These are phyloP conservation scores for Gallinago nigripennis DNA, from an alignment of 2,797 vertebrate species.

Conservation along the genomic window DNA sequence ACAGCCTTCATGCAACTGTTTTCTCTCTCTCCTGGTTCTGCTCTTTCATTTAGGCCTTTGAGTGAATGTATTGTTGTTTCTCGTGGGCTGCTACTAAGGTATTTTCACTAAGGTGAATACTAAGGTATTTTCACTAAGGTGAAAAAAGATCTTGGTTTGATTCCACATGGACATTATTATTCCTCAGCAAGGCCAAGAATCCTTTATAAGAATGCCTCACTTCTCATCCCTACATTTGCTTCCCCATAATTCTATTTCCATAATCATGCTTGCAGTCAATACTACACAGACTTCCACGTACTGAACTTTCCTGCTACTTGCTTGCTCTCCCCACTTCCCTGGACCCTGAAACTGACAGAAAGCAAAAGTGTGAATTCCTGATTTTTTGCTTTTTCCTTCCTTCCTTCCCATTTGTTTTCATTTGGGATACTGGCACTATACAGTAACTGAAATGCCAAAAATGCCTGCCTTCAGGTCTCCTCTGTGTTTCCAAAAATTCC, in stretches of 20 bases:
- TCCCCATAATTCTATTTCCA: background rate
- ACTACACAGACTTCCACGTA: background rate
- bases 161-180: background rate
- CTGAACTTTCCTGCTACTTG: background rate
- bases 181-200: background rate
- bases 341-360: background rate
- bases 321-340: background rate
- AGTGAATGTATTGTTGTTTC: background rate
- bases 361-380: background rate
- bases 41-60: background rate
- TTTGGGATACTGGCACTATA: background rate
- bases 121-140: background rate
- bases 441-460: background rate
- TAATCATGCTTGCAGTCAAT: background rate
- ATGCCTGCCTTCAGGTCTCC: background rate
- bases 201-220: background rate
- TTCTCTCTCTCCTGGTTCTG: background rate
- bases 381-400: background rate
- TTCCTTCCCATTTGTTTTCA: background rate
- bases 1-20: background rate
- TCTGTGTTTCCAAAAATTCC: background rate
- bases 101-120: too few relatives aligned
- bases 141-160: background rate
- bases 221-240: background rate
- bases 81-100: background rate